Evolutionary conservation across 2,888 invertebrate genomes (phyloP), one percentile per base, ranked within the genome.

Genomic region (Thelaira solivaga): DNA sequence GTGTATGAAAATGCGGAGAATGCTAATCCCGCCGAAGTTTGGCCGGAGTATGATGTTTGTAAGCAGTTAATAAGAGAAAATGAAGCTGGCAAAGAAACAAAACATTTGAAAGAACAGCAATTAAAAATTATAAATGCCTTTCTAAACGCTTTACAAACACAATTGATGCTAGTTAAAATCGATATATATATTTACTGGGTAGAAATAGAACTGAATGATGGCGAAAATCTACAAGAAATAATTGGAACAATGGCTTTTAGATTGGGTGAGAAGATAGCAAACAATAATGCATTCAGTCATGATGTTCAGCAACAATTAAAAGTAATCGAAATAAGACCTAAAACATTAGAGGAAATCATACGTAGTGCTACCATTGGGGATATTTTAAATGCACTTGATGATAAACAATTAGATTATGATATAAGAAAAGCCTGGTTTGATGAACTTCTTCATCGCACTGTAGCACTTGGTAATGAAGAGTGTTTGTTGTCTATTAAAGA

Each of bases 121-220:
- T 59, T 82, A 22, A 85, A 84, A 61, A 82, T 87, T 1, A 84
- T 86, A 13, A 80, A 65, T 11, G 83, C 83, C 0, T 55, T 87
- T 3, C 76, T 86, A 0, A 86, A 86, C 76, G 82, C 85, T 0
- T 68, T 87, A 26, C 85, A 87, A 62, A 83, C 83, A 18, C 85
- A 84, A 76, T 83, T 86, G 0, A 83, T 84, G 83, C 62, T 83
- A 29, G 83, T 87, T 0, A 84, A 84, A 45, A 78, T 86, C 8
- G 83, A 86, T 64, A 81, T 83, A 0, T 87, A 86, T 53, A 83
- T 87, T 75, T 81, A 84, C 53, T 87, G 87, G 87, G 85, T 84
- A 4, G 87, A 87, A 79, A 78, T 85, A 3, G 85, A 86, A 57
- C 16, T 85, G 1, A 82, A 76, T 3, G 80, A 80, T 4, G 73